Conservation (phyloP, 2,888 invertebrate species). For the Rhabditoides inermis region DNA sequence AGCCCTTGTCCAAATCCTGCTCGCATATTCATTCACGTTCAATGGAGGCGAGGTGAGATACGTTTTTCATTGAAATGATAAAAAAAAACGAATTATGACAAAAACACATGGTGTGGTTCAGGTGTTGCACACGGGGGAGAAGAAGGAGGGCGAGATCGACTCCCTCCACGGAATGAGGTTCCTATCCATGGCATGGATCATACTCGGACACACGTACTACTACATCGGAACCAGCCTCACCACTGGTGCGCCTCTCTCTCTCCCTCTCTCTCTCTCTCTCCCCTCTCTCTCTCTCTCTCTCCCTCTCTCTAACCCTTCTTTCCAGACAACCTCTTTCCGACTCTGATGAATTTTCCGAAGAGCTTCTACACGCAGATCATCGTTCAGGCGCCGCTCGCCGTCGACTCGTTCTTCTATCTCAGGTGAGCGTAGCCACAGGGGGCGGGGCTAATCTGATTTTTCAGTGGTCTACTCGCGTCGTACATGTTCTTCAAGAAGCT, state of each 20-base stretch:
- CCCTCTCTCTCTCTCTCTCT: too few species aligned
- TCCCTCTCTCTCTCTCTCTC: too few species aligned
- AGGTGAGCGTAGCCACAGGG: slow-evolving; percentile 42
- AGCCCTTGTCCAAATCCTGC: too few species aligned
- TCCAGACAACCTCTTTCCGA: slow-evolving; percentile 49
- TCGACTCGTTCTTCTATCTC: slow-evolving; percentile 55
- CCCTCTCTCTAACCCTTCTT: not conserved
- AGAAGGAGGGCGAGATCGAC: slow-evolving; percentile 45
- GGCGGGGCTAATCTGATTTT: too few species aligned
- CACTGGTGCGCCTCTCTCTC: too few species aligned
- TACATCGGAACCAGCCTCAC: slow-evolving; percentile 48
- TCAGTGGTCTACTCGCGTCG: slow-evolving; percentile 53
- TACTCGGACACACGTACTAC: slow-evolving; percentile 58
- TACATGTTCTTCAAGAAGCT: slow-evolving; percentile 53
- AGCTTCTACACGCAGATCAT: slow-evolving; percentile 54
- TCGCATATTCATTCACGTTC: too few species aligned
- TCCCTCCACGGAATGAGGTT: slow-evolving; percentile 59
- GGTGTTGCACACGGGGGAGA: not conserved
- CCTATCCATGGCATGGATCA: slow-evolving; percentile 61
- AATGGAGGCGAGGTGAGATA: too few species aligned
- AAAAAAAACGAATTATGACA: too few species aligned
- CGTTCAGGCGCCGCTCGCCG: slow-evolving; percentile 54
- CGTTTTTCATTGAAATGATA: too few species aligned
- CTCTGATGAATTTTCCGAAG: slow-evolving; percentile 49
- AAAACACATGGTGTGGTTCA: too few species aligned